Evolutionary conservation across 2,113 vertebrate genomes (phyloP), one percentile per base, ranked within the genome.

Genomic region (Scartelaos histophorus): DNA sequence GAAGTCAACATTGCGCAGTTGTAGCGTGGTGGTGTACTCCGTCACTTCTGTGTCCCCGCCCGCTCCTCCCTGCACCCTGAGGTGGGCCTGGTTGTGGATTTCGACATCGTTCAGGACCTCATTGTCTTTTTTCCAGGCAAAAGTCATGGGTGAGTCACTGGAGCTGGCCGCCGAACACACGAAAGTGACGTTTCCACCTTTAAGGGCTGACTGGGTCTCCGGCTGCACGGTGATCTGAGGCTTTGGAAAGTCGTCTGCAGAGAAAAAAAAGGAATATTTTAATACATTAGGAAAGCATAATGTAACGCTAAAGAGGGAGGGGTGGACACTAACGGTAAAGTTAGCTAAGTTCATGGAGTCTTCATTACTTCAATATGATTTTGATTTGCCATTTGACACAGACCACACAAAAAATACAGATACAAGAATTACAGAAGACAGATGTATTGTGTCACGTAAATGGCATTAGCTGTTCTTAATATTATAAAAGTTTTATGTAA

Each of bases 51-150:
- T 81, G 68, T 91, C 91, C 1, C 85, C 78, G 46, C 77, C 87
- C 0, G 53, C 93, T 0, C 95, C 94, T 0, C 89, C 94, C 35
- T 95, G 95, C 21, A 95, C 92, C 21, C 96, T 90, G 46, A 97
- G 90, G 79, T 99, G 96, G 0, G 96, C 96, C 2, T 98, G 96
- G 83, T 97, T 98, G 86, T 96, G 95, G 90, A 98, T 96, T 82
- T 98, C 97, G 0, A 92, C 95, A 1, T 97, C 95, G 5, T 93
- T 93, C 54, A 98, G 88, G 1, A 94, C 90, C 71, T 99, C 97
- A 0, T 98, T 98, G 92, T 99, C 98, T 78, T 98, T 99, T 82
- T 97, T 98, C 98, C 98, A 99, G 29, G 97, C 94, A 47, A 98
- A 98, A 65, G 95, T 98, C 96, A 99, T 98, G 0, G 96, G 97